A percentile compares a stretch with the other conserved stretches of the same genome.
Evolutionary conservation across 1,140 invertebrate genomes (phyloP).

Genomic region (Philotrypesis tridentata): DNA sequence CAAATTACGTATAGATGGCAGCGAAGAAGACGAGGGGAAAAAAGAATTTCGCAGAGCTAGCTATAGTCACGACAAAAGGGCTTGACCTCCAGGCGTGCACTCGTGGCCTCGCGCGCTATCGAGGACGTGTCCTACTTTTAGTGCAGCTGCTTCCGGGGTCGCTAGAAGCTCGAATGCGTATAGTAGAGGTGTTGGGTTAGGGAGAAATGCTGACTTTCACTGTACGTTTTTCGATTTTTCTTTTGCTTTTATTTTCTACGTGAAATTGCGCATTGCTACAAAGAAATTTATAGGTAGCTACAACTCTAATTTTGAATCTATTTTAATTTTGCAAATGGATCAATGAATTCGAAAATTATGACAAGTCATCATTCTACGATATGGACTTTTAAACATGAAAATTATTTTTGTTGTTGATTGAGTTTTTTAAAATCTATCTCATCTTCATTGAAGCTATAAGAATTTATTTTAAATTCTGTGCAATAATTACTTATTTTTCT

Average conservation of each 20-base stretch:
- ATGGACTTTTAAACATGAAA: too few species aligned
- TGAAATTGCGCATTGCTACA: too few species aligned
- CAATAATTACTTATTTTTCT: too few species aligned
- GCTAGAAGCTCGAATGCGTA: not conserved
- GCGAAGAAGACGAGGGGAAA: not conserved
- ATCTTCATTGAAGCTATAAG: too few species aligned
- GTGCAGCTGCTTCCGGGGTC: not conserved
- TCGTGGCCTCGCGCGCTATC: conserved; percentile 2
- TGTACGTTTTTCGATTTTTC: not conserved
- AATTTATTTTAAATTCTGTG: too few species aligned
- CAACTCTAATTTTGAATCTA: too few species aligned
- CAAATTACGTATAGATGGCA: not conserved
- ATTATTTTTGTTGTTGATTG: too few species aligned
- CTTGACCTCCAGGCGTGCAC: conserved; percentile 25
- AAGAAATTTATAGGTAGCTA: too few species aligned
- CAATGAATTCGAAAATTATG: too few species aligned
- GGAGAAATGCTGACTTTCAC: not conserved
- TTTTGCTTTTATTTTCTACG: not conserved
- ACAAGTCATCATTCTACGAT: too few species aligned
- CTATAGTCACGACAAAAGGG: conserved; percentile 1
- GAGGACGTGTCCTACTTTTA: conserved; percentile 11
- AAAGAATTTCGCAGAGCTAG: not conserved
- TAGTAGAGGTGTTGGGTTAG: not conserved
- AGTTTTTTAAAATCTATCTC: too few species aligned
- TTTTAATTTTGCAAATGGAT: too few species aligned